Evolutionary conservation across 1,140 invertebrate species (phyloP), one percentile per base, ranked within the genome.

Genomic region (Monomorium pharaonis): DNA sequence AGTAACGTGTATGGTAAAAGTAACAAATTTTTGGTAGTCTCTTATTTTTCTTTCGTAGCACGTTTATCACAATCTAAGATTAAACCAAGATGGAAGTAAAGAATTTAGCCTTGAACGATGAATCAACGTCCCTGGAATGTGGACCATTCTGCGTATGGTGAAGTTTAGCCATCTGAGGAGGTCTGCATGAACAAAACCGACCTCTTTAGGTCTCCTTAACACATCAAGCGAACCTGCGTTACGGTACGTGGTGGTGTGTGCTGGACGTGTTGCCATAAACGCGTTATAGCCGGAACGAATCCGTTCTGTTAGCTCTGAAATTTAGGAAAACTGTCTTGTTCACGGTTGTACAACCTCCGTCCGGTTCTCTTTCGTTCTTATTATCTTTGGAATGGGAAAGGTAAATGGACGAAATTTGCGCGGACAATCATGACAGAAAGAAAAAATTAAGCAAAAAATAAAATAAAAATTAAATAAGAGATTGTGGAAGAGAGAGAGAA

Each of bases 221-320:
- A 92, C 89, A 85, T 91, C 83, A 65, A 78, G 54, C 80, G 54
- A 33, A n/a, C n/a, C 60, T 33, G 24, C 49, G 16, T 12, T 30
- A 14, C 62, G n/a, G 12, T 47, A 42, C 14, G 27, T 12, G 6
- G 14, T 30, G 77, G 76, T 47, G 21, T 72, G 30, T 70, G 65
- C 62, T 37, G 81, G 88, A 91, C 90, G 87, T 87, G 89, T 47
- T 62, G 85, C 91, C 91, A 92, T 94, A 92, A 94, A 93, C 88
- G 92, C 88, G 93, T 94, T 92, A 94, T 89, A 90, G 89, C 92
- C 92, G 92, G 87, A 93, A 94, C 94, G 92, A 94, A 94, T 94
- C 77, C 80, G 58, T 74, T 77, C 85, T 90, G 87, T 90, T 90
- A 87, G 83, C 78, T 37, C 33, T 44, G 70, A 91, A 93, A 94